A percentile compares a stretch with the other conserved stretches of the same genome.
Conservation (phyloP, 2,797 vertebrate species). For the Lerista edwardsae region DNA sequence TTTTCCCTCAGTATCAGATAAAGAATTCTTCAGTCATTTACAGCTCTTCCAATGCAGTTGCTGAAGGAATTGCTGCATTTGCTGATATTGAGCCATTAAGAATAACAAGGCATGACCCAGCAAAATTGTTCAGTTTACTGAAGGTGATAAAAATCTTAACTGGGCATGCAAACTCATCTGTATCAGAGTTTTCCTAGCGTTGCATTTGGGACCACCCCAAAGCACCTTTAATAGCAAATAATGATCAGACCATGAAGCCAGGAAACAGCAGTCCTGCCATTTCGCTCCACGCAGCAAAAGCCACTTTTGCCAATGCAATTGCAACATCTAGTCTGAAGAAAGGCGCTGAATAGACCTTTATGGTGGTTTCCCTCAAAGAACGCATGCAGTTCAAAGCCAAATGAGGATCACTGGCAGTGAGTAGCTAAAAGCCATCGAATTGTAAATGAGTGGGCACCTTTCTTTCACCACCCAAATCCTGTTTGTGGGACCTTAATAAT, state of each 20-base stretch:
- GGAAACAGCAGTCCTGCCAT: neutral
- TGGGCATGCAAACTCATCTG: neutral
- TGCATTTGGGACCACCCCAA: fast-evolving
- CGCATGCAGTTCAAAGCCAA: neutral
- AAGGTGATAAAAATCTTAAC: slow-evolving; percentile 21
- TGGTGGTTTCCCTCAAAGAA: slow-evolving; percentile 30
- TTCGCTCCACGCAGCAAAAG: neutral
- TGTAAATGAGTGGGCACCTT: neutral
- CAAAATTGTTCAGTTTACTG: slow-evolving; percentile 4
- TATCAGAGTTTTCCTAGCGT: neutral
- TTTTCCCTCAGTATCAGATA: neutral
- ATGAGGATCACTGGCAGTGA: neutral
- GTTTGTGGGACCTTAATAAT: slow-evolving; percentile 29
- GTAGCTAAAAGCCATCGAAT: slow-evolving; percentile 19
- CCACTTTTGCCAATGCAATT: neutral
- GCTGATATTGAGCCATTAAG: neutral
- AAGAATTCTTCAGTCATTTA: slow-evolving; percentile 1
- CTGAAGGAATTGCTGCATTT: neutral
- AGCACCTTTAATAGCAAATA: neutral
- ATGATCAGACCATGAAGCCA: slow-evolving; percentile 9
- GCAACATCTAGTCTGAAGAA: slow-evolving; percentile 24
- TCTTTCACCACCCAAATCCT: slow-evolving; percentile 11
- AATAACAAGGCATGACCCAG: slow-evolving; percentile 12
- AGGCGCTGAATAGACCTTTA: slow-evolving; percentile 8
- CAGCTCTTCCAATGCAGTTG: neutral